Conservation (phyloP, 92 coral and sea anemone genomes). For the Virgularia gustaviana region DNA sequence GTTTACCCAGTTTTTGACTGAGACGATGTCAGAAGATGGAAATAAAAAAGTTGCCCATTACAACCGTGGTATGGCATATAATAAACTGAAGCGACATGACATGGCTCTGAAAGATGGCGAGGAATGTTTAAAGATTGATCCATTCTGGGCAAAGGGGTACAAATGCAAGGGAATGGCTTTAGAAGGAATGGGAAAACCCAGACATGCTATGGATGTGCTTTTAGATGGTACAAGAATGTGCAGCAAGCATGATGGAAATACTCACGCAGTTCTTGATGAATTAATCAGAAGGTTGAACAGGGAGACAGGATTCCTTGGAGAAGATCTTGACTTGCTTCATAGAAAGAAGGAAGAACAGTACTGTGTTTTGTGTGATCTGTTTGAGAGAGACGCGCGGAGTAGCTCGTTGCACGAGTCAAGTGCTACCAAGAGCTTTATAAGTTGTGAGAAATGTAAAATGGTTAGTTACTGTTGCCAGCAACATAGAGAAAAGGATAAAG, state of each 20-base stretch:
- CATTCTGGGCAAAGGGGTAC: slow-evolving; percentile 19
- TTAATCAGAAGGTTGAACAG: not conserved
- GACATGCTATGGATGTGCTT: not conserved
- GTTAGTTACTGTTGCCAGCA: slow-evolving; percentile 2
- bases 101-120: slow-evolving; percentile 1
- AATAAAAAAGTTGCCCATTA: slow-evolving; percentile 6
- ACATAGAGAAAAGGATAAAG: not conserved
- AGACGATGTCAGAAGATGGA: not conserved
- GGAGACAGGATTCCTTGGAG: slow-evolving; percentile 3
- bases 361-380: not conserved
- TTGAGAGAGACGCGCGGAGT: slow-evolving; percentile 10
- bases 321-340: not conserved
- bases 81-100: not conserved
- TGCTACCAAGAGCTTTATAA: not conserved
- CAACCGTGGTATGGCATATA: slow-evolving; percentile 2
- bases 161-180: slow-evolving; percentile 10
- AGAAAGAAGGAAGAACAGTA: not conserved
- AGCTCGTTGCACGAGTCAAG: too few relatives aligned
- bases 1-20: slow-evolving; percentile 4
- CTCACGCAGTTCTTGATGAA: not conserved
- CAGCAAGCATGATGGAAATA: not conserved
- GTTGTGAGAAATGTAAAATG: slow-evolving; percentile 5
- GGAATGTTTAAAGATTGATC: slow-evolving; percentile 15
- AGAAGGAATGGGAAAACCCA: slow-evolving; percentile 7
- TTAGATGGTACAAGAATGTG: not conserved